Percentiles rank a stretch among this genome's conserved stretches.
Conservation (phyloP, 2,113 vertebrate species). For the Aldabrachelys gigantea region DNA sequence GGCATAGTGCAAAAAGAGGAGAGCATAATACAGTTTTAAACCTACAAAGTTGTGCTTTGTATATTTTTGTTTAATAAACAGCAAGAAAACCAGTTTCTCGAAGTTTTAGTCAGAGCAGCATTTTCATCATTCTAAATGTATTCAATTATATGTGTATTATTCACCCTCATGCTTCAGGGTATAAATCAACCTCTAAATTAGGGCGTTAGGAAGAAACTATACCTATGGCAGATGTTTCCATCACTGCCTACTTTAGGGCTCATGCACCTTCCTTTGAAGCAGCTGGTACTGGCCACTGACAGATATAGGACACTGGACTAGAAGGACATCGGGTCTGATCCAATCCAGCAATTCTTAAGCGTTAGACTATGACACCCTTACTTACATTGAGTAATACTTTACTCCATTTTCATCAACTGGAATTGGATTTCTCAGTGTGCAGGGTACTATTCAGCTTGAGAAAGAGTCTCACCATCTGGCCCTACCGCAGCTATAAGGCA, state of each 20-base stretch:
- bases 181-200: conserved; percentile 4
- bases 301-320: neutral
- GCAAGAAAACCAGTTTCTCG: conserved; percentile 13
- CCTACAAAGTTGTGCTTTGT: neutral
- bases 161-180: neutral
- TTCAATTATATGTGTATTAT: neutral
- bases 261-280: neutral
- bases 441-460: neutral
- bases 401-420: neutral
- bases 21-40: conserved; percentile 2
- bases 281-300: neutral
- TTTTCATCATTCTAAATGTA: conserved; percentile 1
- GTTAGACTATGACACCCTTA: neutral
- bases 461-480: neutral
- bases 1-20: conserved; percentile 6
- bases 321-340: neutral
- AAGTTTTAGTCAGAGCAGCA: conserved; percentile 8
- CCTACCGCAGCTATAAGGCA: neutral
- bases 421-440: neutral
- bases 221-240: neutral
- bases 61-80: conserved; percentile 23
- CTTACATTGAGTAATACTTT: neutral
- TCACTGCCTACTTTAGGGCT: neutral
- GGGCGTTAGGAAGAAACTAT: neutral
- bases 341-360: neutral